phyloP scores from a whole-genome alignment of 2,888 invertebrate species.

The Volucella bombylans region DNA sequence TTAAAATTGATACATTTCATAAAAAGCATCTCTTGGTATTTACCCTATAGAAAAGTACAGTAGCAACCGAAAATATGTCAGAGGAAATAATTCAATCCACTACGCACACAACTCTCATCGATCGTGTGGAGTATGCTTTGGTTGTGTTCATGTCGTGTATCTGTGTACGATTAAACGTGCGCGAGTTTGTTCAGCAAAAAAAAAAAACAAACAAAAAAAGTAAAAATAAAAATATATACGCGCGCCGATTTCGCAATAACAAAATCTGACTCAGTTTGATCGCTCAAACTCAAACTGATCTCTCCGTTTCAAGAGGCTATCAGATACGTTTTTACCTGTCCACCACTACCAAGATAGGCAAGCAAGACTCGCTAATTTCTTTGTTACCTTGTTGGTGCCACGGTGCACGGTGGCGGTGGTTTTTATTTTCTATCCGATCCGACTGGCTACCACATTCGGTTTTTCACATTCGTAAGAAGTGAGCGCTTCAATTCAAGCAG shows the following conservation, averaged over 20 bases:
- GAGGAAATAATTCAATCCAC: conserved; percentile 23
- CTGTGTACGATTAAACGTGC: neutral
- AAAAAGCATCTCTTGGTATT: neutral
- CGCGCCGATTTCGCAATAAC: conserved; percentile 39
- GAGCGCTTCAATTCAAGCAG: conserved; percentile 39
- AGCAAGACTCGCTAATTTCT: conserved; percentile 21
- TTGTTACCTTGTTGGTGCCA: conserved; percentile 23
- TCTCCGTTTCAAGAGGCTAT: conserved; percentile 2
- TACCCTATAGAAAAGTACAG: conserved; percentile 57
- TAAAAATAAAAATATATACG: neutral
- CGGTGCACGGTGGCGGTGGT: conserved; percentile 26
- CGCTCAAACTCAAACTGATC: conserved; percentile 15
- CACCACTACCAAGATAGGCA: conserved; percentile 27
- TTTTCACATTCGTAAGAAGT: conserved; percentile 18
- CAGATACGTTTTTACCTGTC: conserved; percentile 46
- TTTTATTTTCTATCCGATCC: conserved; percentile 16
- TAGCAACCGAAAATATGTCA: conserved; percentile 26
- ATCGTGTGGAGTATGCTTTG: conserved; percentile 21
- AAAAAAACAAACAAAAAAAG: neutral
- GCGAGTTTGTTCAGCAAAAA: conserved; percentile 42
- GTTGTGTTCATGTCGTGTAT: neutral
- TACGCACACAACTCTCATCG: conserved; percentile 18
- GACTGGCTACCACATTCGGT: neutral
- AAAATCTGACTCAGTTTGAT: conserved; percentile 34
- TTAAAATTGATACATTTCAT: conserved; percentile 6